Base-by-base conservation (phyloP, 2,888 invertebrate species). In the Blastobasis lacticolella region DNA sequence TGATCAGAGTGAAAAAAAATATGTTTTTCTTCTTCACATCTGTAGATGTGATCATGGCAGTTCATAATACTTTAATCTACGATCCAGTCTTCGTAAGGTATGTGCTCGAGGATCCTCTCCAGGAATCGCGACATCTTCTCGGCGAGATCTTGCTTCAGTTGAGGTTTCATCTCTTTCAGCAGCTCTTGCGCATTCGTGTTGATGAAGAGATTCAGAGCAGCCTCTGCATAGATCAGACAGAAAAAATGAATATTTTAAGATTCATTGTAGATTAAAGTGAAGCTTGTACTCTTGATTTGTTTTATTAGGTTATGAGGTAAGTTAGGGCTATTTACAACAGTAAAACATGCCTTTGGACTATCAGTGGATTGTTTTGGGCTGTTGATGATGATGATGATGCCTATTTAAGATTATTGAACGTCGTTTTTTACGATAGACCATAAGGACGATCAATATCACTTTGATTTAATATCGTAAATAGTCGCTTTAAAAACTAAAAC, bases 121-220 rank as follows among this genome's bases (percentile, higher is more conserved):
- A 95, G 90, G 73, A 95, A 95, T 49, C 90, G 90, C 37, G 91
- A 90, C 91, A 95, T 94, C 58, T 94, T 92, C 59, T 90, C 89
- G 6, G 94, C 90, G 38, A 95, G 86, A 75, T 95, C 95, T 56
- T 90, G 90, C 68, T 94, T 92, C 52, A 95, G 85, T 65, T 94
- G 92, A 0, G 95, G 95, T 69, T 95, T 95, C 95, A 95, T 95
- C 81, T 95, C 95, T 69, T 94, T 94, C 46, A 95, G 80, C 9
- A 95, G 81, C 59, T 95, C 95, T 68, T 95, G 95, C 0, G 94
- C 92, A 75, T 95, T 95, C 1, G 94, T 93, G 78, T 95, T 95
- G 76, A 95, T 95, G 82, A 95, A 95, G 47, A 95, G 85, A 80
- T 95, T 95, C 56, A 95, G 77, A 9, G 95, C 95, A 10, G 95